Evolutionary conservation across 2,888 invertebrate species (phyloP).

Genomic region (Erynnis tages): DNA sequence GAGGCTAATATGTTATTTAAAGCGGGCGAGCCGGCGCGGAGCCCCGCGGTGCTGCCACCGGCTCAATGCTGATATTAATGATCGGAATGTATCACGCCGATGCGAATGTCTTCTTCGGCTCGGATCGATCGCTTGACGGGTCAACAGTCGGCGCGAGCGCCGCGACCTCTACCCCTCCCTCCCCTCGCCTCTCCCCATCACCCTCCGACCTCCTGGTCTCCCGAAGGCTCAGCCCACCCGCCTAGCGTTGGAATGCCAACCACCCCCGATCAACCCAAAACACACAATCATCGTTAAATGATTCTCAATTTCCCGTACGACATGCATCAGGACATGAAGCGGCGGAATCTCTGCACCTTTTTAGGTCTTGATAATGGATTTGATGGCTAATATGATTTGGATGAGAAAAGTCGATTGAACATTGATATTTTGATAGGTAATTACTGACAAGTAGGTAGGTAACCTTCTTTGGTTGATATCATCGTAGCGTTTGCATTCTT

Average conservation of each 20-base stretch:
- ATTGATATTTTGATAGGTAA: no score
- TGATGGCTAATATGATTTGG: no score
- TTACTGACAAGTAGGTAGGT: background rate
- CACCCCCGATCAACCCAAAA: background rate
- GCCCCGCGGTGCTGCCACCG: slow-evolving; percentile 70
- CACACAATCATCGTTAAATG: no score
- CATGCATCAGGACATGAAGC: no score
- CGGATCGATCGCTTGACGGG: slow-evolving; percentile 39
- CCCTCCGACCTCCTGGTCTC: background rate
- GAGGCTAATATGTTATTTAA: slow-evolving; percentile 74
- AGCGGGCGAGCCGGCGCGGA: slow-evolving; percentile 51
- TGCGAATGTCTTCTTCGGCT: slow-evolving; percentile 61
- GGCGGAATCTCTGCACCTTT: no score
- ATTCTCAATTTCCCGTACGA: no score
- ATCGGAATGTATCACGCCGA: slow-evolving; percentile 59
- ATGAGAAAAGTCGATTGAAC: no score
- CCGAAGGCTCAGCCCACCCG: background rate
- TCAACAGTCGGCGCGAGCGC: slow-evolving; percentile 29
- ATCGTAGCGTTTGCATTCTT: no score
- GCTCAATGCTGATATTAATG: slow-evolving; percentile 74
- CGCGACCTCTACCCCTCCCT: background rate
- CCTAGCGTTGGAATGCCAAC: background rate
- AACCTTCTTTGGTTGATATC: background rate
- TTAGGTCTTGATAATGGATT: no score
- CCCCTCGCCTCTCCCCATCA: background rate